Conservation (phyloP, 2,797 vertebrate species). For the Cichlasoma orientale region DNA sequence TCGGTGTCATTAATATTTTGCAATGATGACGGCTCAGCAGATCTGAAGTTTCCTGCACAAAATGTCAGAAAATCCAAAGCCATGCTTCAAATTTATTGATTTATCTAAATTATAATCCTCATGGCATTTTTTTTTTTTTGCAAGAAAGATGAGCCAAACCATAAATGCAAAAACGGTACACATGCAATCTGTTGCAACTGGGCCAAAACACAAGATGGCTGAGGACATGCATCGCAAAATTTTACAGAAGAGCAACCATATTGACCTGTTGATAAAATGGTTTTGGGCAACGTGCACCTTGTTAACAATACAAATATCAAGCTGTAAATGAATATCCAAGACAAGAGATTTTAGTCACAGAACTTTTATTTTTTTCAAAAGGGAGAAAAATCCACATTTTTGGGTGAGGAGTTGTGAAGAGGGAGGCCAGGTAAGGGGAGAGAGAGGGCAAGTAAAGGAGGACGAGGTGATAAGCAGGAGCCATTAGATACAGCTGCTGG, state of each 20-base stretch:
- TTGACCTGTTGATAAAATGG: background rate
- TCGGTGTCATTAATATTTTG: background rate
- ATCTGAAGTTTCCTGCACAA: background rate
- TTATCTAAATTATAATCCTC: background rate
- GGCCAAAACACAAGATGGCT: no score
- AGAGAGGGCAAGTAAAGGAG: slow-evolving; percentile 24
- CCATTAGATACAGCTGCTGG: slow-evolving; percentile 79
- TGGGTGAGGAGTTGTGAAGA: slow-evolving; percentile 61
- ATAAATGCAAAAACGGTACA: rapidly evolving
- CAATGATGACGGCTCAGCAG: background rate
- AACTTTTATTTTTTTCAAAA: slow-evolving; percentile 83
- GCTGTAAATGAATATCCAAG: background rate
- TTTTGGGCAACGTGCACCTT: background rate
- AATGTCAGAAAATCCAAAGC: background rate
- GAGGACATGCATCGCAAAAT: background rate
- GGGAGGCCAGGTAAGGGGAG: background rate
- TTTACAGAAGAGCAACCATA: background rate
- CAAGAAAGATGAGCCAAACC: background rate
- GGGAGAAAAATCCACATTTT: slow-evolving; percentile 79
- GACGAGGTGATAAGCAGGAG: slow-evolving; percentile 65
- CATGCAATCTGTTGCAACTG: no score
- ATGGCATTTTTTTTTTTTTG: background rate
- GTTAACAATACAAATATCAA: background rate
- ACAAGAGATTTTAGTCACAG: slow-evolving; percentile 69
- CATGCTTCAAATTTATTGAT: rapidly evolving